Percentiles rank a stretch among this genome's conserved stretches.
These are phyloP conservation scores for Arvicanthis niloticus DNA, from an alignment of 2,113 vertebrate genomes.

Conservation along the genomic window DNA sequence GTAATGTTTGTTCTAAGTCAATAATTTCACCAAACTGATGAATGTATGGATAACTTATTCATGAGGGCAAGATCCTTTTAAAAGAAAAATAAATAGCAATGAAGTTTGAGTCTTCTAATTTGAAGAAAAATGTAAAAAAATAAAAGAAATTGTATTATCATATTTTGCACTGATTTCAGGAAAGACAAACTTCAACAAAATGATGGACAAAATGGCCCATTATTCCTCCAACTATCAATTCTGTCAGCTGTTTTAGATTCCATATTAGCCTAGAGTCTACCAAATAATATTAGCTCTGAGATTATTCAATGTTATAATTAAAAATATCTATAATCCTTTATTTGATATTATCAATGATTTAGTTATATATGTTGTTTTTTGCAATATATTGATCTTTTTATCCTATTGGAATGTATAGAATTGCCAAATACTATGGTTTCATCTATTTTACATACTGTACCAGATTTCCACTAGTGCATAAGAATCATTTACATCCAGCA, in stretches of 20 bases:
- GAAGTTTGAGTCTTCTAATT: neutral
- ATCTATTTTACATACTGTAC: too few species aligned
- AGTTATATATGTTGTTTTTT: neutral
- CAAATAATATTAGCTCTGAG: neutral
- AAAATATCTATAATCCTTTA: too few species aligned
- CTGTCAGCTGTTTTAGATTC: neutral
- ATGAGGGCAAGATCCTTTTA: neutral
- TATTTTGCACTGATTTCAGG: neutral
- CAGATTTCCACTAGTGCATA: too few species aligned
- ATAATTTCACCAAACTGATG: neutral
- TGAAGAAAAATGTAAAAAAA: neutral
- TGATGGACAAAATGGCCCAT: neutral
- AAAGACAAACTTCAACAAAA: neutral
- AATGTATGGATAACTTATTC: neutral
- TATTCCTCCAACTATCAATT: neutral
- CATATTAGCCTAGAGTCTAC: neutral
- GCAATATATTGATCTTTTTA: too few species aligned
- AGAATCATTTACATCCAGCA: neutral
- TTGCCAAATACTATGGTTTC: too few species aligned
- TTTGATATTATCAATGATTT: neutral
- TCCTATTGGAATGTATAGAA: too few species aligned
- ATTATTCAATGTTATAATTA: neutral
- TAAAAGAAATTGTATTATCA: neutral
- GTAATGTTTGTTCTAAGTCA: neutral
- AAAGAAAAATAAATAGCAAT: neutral